phyloP scores from a whole-genome alignment of 2,888 invertebrate species.

The Drosophila mayaguana region DNA sequence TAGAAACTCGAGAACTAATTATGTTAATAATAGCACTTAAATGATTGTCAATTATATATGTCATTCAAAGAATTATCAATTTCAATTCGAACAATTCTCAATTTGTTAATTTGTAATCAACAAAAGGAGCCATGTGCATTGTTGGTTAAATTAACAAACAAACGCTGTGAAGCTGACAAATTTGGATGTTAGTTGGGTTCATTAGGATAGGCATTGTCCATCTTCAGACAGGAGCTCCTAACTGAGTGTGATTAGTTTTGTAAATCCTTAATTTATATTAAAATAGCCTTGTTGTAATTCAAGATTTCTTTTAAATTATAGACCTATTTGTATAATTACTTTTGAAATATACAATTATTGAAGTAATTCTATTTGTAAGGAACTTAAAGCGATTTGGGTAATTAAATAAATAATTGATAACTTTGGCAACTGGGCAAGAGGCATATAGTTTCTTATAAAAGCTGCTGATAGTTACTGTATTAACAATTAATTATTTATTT shows the following conservation, averaged over 20 bases:
- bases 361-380: not conserved
- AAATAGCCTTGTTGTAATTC: not conserved
- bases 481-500: too few relatives aligned
- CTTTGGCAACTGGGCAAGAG: too few relatives aligned
- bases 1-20: not conserved
- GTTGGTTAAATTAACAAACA: constrained; percentile 13
- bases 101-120: constrained; percentile 77
- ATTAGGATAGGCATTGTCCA: not conserved
- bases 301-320: too few relatives aligned
- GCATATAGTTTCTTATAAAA: too few relatives aligned
- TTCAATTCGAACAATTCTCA: constrained; percentile 15
- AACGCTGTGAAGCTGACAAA: constrained; percentile 4
- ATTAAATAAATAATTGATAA: too few relatives aligned
- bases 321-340: too few relatives aligned
- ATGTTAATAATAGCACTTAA: constrained; percentile 4
- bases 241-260: not conserved
- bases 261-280: not conserved
- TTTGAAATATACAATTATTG: too few relatives aligned
- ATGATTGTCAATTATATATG: constrained; percentile 8
- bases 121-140: constrained; percentile 73
- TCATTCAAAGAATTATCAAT: constrained; percentile 7
- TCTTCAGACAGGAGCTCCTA: not conserved
- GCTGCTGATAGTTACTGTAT: too few relatives aligned
- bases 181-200: not conserved
- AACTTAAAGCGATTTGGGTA: too few relatives aligned